phyloP scores from a whole-genome alignment of 2,797 vertebrate species.

The Urophycis tenuis region DNA sequence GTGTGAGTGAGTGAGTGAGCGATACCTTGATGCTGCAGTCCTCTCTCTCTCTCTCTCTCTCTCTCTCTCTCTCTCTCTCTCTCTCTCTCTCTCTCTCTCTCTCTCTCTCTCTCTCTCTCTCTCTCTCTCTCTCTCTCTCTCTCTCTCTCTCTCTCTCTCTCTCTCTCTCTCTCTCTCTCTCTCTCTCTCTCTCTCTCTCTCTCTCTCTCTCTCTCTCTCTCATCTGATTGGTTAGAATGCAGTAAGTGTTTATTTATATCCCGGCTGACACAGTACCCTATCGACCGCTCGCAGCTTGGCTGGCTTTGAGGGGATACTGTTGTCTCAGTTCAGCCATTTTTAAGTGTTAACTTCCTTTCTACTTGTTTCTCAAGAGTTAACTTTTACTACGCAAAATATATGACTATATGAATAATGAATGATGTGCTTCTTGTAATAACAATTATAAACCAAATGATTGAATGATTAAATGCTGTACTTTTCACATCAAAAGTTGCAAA shows the following conservation, averaged over 20 bases:
- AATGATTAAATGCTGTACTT: not conserved
- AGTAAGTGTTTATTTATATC: slow-evolving; percentile 50
- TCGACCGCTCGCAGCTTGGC: slow-evolving; percentile 25
- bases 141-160: slow-evolving; percentile 11
- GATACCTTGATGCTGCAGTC: slow-evolving; percentile 27
- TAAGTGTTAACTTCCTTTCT: slow-evolving; percentile 11
- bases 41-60: slow-evolving; percentile 8
- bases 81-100: slow-evolving; percentile 13
- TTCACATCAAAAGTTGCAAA: not conserved
- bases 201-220: slow-evolving; percentile 12
- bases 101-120: slow-evolving; percentile 10
- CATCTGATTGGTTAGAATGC: slow-evolving; percentile 29
- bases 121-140: slow-evolving; percentile 9
- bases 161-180: slow-evolving; percentile 11
- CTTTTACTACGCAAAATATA: not conserved
- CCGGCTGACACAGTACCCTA: slow-evolving; percentile 43
- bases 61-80: slow-evolving; percentile 11
- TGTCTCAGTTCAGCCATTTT: slow-evolving; percentile 5
- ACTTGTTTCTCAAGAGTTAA: not conserved
- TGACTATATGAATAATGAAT: not conserved
- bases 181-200: slow-evolving; percentile 13
- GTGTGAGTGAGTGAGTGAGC: not conserved
- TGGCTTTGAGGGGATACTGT: slow-evolving; percentile 16
- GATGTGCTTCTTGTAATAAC: not conserved
- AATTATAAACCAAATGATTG: not conserved